phyloP scores from a whole-genome alignment of 1,140 invertebrate species.

The Megalonaias nervosa region DNA sequence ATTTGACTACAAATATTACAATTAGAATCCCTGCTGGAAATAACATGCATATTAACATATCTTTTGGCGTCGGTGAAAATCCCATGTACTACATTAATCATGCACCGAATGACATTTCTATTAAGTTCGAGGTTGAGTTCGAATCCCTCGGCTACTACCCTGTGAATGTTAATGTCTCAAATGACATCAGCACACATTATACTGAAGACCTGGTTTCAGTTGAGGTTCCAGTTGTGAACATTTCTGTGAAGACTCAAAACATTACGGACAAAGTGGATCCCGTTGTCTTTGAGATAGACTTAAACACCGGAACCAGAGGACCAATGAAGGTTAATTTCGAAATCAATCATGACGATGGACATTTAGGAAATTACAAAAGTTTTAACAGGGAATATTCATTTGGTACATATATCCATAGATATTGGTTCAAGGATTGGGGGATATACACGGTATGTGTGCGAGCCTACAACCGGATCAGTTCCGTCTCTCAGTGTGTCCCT shows the following conservation, averaged over 20 bases:
- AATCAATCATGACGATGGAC: constrained; percentile 56
- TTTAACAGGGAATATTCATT: constrained; percentile 39
- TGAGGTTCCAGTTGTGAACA: constrained; percentile 53
- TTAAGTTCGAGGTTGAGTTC: constrained; percentile 45
- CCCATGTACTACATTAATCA: constrained; percentile 52
- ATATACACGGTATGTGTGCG: constrained; percentile 59
- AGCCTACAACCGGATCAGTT: constrained; percentile 61
- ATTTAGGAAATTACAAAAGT: constrained; percentile 21
- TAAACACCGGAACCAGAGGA: constrained; percentile 45
- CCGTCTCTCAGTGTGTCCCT: constrained; percentile 39
- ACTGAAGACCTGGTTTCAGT: constrained; percentile 55
- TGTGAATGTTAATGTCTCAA: constrained; percentile 47
- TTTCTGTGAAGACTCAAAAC: constrained; percentile 41
- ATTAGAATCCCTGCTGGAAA: constrained; percentile 49
- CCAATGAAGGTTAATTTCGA: constrained; percentile 50
- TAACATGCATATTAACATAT: constrained; percentile 52
- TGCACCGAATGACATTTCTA: constrained; percentile 15
- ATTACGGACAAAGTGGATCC: constrained; percentile 47
- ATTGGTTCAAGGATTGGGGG: constrained; percentile 62
- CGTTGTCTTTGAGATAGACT: constrained; percentile 43
- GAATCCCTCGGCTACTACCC: constrained; percentile 56
- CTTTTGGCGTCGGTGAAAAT: constrained; percentile 50
- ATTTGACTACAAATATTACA: constrained; percentile 52
- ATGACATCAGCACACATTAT: constrained; percentile 51
- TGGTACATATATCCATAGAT: constrained; percentile 36